Conservation (phyloP, 2,888 invertebrate genomes). For the Agapetus fuscipes region DNA sequence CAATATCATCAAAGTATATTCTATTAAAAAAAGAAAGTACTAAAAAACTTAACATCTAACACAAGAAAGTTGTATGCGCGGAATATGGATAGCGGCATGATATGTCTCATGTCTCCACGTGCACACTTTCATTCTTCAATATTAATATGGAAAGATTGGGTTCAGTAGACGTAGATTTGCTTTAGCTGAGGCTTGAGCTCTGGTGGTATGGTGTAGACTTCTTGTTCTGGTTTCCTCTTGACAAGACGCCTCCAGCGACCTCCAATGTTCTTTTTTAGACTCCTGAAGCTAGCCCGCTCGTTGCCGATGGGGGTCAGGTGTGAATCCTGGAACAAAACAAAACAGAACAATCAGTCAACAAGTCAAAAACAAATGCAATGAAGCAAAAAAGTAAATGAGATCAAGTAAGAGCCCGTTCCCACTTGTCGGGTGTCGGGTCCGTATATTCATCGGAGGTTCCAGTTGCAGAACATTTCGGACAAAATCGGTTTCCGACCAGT, state of each 20-base stretch:
- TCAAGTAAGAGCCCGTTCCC: too few species aligned
- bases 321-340: conserved; percentile 57
- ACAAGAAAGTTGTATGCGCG: conserved; percentile 13
- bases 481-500: too few species aligned
- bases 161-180: conserved; percentile 79
- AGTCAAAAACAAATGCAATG: too few species aligned
- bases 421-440: too few species aligned
- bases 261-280: conserved; percentile 76
- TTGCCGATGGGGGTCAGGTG: conserved; percentile 62
- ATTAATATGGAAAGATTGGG: conserved; percentile 10
- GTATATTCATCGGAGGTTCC: too few species aligned
- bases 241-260: conserved; percentile 79
- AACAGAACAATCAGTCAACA: background rate
- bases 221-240: conserved; percentile 73
- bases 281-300: conserved; percentile 69
- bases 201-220: conserved; percentile 75
- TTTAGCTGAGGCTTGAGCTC: conserved; percentile 81
- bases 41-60: conserved; percentile 14
- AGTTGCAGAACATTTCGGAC: too few species aligned
- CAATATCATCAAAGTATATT: conserved; percentile 10
- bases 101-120: conserved; percentile 8
- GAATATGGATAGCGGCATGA: conserved; percentile 12
- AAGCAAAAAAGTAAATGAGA: too few species aligned
- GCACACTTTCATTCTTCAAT: conserved; percentile 9
- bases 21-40: conserved; percentile 13